A percentile compares a stretch with the other conserved stretches of the same genome.
Conservation (phyloP, 30 jellyfish, hydroid and myxozoan species). For the Chrysaora quinquecirrha region DNA sequence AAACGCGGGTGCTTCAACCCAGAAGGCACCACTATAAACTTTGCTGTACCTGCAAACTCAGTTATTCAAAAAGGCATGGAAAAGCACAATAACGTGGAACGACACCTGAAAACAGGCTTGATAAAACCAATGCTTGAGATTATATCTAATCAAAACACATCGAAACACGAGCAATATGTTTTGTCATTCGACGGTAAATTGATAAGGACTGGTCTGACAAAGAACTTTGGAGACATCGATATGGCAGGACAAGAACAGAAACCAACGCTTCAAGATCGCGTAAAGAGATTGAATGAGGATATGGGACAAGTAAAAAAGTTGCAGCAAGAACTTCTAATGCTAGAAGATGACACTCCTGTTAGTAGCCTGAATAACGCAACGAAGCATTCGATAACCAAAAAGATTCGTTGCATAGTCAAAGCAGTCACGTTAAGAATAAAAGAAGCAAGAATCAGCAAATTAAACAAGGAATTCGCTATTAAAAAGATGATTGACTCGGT, state of each 20-base stretch:
- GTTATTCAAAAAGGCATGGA: background rate
- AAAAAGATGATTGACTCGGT: background rate
- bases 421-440: background rate
- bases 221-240: background rate
- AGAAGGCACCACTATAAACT: background rate
- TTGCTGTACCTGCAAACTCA: background rate
- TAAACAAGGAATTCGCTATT: background rate
- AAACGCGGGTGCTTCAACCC: background rate
- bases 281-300: background rate
- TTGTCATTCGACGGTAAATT: background rate
- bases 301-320: background rate
- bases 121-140: background rate
- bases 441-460: background rate
- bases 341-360: background rate
- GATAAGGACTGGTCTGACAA: conserved; percentile 1
- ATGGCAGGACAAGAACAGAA: conserved; percentile 1
- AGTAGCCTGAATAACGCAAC: background rate
- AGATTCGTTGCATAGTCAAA: background rate
- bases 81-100: background rate
- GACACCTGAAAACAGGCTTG: background rate
- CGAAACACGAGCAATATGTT: background rate
- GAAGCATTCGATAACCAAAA: background rate
- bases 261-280: background rate
- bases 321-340: background rate
- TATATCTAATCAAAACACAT: background rate